Evolutionary conservation across 2,888 invertebrate species (phyloP).

Genomic region (Phasia obesa): DNA sequence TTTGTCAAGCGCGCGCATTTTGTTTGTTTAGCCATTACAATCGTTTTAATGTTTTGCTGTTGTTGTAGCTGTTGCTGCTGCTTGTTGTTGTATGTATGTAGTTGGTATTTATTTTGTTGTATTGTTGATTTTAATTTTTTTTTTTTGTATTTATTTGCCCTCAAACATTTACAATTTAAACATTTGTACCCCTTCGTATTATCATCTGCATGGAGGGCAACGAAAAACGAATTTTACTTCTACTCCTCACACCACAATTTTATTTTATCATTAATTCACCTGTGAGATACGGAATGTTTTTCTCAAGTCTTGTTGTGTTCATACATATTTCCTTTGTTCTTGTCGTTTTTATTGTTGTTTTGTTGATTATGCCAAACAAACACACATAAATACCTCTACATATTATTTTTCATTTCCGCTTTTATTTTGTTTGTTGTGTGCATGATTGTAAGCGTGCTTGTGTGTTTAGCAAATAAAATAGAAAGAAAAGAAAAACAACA

Average conservation of each 20-base stretch:
- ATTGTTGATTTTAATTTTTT: constrained; percentile 44
- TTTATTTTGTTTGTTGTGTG: constrained; percentile 50
- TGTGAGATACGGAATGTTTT: constrained; percentile 10
- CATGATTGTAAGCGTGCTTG: not conserved
- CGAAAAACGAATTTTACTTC: not conserved
- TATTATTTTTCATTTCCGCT: constrained; percentile 70
- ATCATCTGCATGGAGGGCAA: not conserved
- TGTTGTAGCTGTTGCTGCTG: constrained; percentile 46
- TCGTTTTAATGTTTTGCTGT: constrained; percentile 51
- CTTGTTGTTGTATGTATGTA: constrained; percentile 35
- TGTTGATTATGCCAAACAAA: constrained; percentile 66
- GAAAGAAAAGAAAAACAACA: constrained; percentile 29
- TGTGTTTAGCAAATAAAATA: constrained; percentile 21
- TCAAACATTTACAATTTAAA: constrained; percentile 66
- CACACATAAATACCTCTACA: constrained; percentile 58
- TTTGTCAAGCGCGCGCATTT: constrained; percentile 73
- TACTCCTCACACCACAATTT: not conserved
- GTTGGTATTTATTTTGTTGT: constrained; percentile 49
- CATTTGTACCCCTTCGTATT: constrained; percentile 16
- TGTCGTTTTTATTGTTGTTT: constrained; percentile 37
- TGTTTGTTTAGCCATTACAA: constrained; percentile 73
- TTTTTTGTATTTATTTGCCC: constrained; percentile 64
- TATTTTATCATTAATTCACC: constrained; percentile 35
- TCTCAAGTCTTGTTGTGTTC: constrained; percentile 16
- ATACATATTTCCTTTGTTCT: constrained; percentile 26